phyloP scores from a whole-genome alignment of 64 coral and sea anemone species.

The Dendrophyllia cribrosa region DNA sequence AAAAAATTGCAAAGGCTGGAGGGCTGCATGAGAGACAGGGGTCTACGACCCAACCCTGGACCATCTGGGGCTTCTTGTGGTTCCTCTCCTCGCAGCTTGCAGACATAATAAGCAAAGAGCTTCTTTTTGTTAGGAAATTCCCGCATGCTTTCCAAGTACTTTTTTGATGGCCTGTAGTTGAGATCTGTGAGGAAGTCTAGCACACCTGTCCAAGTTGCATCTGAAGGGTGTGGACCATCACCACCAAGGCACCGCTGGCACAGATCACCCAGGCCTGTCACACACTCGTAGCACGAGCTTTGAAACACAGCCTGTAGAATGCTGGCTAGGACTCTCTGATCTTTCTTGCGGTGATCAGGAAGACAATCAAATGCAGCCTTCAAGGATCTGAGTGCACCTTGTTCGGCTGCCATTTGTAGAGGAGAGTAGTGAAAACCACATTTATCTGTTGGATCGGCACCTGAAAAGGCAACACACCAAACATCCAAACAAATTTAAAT shows the following conservation, averaged over 20 bases:
- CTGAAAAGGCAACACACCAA: constrained; percentile 20
- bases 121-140: constrained; percentile 48
- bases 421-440: constrained; percentile 82
- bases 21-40: constrained; percentile 44
- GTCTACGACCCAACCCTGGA: constrained; percentile 37
- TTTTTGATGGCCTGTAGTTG: constrained; percentile 68
- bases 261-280: constrained; percentile 64
- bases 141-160: constrained; percentile 53
- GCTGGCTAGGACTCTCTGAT: constrained; percentile 50
- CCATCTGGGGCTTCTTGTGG: constrained; percentile 38
- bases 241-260: constrained; percentile 78
- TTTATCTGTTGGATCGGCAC: constrained; percentile 74
- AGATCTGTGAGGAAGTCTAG: constrained; percentile 72
- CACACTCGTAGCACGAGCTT: constrained; percentile 88
- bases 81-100: constrained; percentile 57
- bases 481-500: background rate
- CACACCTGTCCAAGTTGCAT: constrained; percentile 79
- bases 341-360: constrained; percentile 39
- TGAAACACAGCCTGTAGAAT: constrained; percentile 83
- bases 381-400: constrained; percentile 73
- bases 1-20: constrained; percentile 30
- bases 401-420: constrained; percentile 92
- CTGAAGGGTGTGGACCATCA: constrained; percentile 50
- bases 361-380: constrained; percentile 75
- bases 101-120: constrained; percentile 46